Evolutionary conservation across 1,140 invertebrate species (phyloP), one percentile per base, ranked within the genome.

Genomic region (Pararge aegeria): DNA sequence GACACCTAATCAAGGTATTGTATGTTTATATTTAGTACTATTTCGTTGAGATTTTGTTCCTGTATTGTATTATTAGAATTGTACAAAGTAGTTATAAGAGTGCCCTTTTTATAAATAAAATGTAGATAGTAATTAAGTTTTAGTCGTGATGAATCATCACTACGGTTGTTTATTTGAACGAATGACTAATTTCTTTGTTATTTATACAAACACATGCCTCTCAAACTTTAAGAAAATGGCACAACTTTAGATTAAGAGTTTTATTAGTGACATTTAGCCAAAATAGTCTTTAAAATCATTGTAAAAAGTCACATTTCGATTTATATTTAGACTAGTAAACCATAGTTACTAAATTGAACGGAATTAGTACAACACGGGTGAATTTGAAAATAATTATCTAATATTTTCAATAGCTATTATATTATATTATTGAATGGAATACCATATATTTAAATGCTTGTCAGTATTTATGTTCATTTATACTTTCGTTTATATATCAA

Each of bases 231-330:
- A 46, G 27, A 69, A 71, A 64, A 87, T 68, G 81, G 83, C 83
- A 89, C 83, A 89, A 87, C 75, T 78, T 76, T 81, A 86, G 73
- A 64, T 15, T 87, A 89, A 87, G 82, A 69, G 69, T 67, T 46
- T 87, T 81, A 83, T 73, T 86, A 86, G 80, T 71, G 72, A 89
- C 78, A 74, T 85, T 84, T 89, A 89, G 86, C 86, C 83, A 89
- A 89, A 89, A 87, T 89, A 89, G 83, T 72, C 62, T 78, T 81
- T 74, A 85, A 80, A 62, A 62, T 67, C 75, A 83, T 83, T 89
- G 86, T 86, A 89, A 76, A 89, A 89, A 61, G 51, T 78, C 76
- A 80, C 76, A 65, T 76, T 87, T 87, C 73, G 67, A 80, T 75
- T 78, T 73, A 73, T 63, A 70, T 70, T 49, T 55, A 59, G 46